Evolutionary conservation across 2,113 vertebrate species (phyloP).

Genomic region (Pantherophis guttatus): DNA sequence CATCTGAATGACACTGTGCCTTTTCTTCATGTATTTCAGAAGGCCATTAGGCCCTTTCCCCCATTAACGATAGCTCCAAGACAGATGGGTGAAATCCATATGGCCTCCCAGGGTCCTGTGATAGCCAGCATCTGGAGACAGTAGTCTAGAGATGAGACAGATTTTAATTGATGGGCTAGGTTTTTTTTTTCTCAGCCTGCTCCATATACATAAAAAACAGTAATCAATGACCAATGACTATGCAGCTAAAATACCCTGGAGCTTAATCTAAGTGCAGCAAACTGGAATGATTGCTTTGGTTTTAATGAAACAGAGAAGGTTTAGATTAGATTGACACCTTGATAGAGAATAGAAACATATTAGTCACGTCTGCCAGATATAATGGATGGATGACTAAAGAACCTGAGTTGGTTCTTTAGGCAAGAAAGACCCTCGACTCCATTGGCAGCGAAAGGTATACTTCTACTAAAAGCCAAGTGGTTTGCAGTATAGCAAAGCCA

Average conservation of each 20-base stretch:
- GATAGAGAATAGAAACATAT: neutral
- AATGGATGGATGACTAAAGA: neutral
- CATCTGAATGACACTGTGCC: neutral
- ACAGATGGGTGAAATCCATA: neutral
- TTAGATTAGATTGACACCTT: neutral
- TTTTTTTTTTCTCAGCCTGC: neutral
- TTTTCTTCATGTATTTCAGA: neutral
- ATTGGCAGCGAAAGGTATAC: neutral
- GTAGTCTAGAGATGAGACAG: neutral
- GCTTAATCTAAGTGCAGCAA: neutral
- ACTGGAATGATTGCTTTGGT: neutral
- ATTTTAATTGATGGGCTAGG: neutral
- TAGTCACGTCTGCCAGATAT: neutral
- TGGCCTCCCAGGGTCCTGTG: neutral
- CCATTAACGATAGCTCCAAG: neutral
- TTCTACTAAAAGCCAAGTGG: neutral
- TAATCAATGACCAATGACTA: neutral
- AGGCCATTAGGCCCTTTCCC: neutral
- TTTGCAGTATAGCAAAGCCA: neutral
- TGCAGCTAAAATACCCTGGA: neutral
- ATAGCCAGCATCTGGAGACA: neutral
- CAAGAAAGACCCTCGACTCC: neutral
- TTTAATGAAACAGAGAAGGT: neutral
- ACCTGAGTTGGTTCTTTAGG: too few relatives aligned
- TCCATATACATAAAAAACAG: neutral